Evolutionary conservation across 2,797 vertebrate genomes (phyloP).

Genomic region (Microcaecilia unicolor): DNA sequence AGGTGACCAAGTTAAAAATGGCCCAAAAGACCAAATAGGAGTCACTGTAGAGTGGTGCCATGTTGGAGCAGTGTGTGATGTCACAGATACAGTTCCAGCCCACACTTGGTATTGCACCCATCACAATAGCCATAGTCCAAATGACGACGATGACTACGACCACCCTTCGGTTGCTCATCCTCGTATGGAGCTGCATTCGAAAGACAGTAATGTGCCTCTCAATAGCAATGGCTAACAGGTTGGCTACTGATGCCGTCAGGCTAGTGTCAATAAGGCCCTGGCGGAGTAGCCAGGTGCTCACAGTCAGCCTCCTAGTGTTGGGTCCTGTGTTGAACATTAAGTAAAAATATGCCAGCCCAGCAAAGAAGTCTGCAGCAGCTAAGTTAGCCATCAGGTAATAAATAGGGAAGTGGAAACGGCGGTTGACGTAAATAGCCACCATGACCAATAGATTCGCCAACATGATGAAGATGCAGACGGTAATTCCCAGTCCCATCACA

Average conservation of each 20-base stretch:
- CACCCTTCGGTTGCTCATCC: constrained; percentile 94
- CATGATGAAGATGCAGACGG: constrained; percentile 98
- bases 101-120: constrained; percentile 93
- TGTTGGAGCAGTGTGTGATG: constrained; percentile 83
- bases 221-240: constrained; percentile 91
- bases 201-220: constrained; percentile 97
- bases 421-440: constrained; percentile 97
- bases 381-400: constrained; percentile 98
- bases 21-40: constrained; percentile 98
- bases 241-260: constrained; percentile 91
- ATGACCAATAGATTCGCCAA: constrained; percentile 95
- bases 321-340: constrained; percentile 98
- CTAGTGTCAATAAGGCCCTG: constrained; percentile 97
- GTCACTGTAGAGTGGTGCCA: constrained; percentile 96
- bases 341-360: constrained; percentile 95
- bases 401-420: constrained; percentile 97
- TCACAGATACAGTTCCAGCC: constrained; percentile 98
- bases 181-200: constrained; percentile 95
- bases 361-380: constrained; percentile 96
- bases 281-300: constrained; percentile 92
- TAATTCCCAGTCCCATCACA: constrained; percentile 97
- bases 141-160: constrained; percentile 96
- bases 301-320: constrained; percentile 86
- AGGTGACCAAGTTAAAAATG: constrained; percentile 94
- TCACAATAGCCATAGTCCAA: constrained; percentile 96